A percentile compares a stretch with the other conserved stretches of the same genome.
These are phyloP conservation scores for Phalacrocorax pelagicus DNA, from an alignment of 2,113 vertebrate species.

Conservation along the genomic window DNA sequence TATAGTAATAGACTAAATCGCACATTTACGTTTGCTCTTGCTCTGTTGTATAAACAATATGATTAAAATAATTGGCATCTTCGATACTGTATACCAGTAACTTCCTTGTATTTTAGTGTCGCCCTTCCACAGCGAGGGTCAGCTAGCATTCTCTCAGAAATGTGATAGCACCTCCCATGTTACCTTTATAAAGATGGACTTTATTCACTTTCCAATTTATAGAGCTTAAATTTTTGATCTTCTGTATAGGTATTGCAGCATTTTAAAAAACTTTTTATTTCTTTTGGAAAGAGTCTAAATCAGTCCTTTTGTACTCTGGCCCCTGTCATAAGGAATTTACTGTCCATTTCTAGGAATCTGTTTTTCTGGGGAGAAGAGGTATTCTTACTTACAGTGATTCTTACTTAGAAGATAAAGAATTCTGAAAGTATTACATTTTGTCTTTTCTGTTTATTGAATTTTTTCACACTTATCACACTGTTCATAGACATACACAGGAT, in stretches of 20 bases:
- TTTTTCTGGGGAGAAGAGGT: neutral
- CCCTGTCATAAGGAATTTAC: neutral
- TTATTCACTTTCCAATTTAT: neutral
- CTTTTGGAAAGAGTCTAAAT: neutral
- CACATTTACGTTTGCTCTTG: neutral
- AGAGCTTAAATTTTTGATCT: neutral
- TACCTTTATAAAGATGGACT: neutral
- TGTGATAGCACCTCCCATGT: neutral
- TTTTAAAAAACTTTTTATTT: neutral
- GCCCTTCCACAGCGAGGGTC: neutral
- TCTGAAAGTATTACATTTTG: neutral
- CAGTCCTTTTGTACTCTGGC: neutral
- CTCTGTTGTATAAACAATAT: neutral
- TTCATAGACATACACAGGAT: neutral
- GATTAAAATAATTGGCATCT: neutral
- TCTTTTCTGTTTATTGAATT: neutral
- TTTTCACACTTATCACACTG: neutral
- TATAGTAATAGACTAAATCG: neutral
- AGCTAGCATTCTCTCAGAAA: neutral
- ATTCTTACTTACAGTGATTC: neutral
- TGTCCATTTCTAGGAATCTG: neutral
- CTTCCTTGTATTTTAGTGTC: neutral
- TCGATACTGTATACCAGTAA: neutral
- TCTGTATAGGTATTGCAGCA: neutral
- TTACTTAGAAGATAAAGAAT: neutral